Percentiles rank a stretch among this genome's conserved stretches.
Conservation (phyloP, 2,888 invertebrate species). For the Bombyx huttoni region DNA sequence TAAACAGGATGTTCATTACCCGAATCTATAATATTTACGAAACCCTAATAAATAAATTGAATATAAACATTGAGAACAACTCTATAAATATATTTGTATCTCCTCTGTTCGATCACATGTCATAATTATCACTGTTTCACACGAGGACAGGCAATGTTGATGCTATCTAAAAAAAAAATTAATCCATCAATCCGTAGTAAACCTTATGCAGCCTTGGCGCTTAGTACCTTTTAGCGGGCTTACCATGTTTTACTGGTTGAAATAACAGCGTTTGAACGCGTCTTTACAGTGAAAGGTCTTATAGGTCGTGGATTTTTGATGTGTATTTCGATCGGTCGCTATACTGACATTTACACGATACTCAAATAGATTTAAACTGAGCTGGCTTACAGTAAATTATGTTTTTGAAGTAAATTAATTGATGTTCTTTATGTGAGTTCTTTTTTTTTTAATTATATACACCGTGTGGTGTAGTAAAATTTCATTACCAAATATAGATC, state of each 20-base stretch:
- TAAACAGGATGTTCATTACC: too few relatives aligned
- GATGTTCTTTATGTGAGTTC: neutral
- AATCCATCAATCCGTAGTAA: neutral
- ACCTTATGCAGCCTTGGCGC: neutral
- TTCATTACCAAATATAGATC: too few relatives aligned
- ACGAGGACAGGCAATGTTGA: slow-evolving; percentile 1
- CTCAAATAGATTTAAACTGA: neutral
- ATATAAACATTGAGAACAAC: too few relatives aligned
- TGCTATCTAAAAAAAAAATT: neutral
- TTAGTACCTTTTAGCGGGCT: neutral
- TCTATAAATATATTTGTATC: neutral
- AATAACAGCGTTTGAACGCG: too few relatives aligned
- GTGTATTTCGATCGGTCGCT: too few relatives aligned
- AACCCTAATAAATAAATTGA: too few relatives aligned
- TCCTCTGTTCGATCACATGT: neutral
- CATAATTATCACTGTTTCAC: slow-evolving; percentile 4
- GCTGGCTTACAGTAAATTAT: neutral
- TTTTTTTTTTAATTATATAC: neutral
- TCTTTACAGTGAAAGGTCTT: too few relatives aligned
- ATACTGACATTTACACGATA: too few relatives aligned
- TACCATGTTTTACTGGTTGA: too few relatives aligned
- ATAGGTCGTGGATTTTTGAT: too few relatives aligned
- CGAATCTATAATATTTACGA: too few relatives aligned
- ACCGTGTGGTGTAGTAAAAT: neutral
- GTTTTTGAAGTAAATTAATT: neutral